These are phyloP conservation scores for Bursaphelenchus mucronatus DNA, from an alignment of 1,140 invertebrate genomes.

Conservation along the genomic window DNA sequence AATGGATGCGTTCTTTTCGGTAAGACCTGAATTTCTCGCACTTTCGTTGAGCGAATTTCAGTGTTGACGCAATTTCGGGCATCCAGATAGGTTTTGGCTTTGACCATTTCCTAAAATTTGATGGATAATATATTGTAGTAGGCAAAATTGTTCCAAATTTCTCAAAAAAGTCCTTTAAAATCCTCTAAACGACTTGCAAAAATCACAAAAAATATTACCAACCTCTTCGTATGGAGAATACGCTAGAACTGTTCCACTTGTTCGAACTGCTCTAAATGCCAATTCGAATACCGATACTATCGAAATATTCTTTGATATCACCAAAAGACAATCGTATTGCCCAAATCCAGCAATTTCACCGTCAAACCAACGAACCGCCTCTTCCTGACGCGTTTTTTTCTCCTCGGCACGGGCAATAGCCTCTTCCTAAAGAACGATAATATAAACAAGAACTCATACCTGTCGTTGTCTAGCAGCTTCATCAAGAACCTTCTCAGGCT, in stretches of 20 bases:
- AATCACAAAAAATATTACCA: too few species aligned
- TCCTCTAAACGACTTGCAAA: too few species aligned
- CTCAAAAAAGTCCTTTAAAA: too few species aligned
- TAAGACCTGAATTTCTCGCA: constrained; percentile 17
- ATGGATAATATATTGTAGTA: too few species aligned
- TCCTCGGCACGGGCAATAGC: background rate
- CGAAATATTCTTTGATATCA: background rate
- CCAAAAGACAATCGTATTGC: constrained; percentile 3
- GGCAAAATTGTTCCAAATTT: too few species aligned
- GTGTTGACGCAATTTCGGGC: constrained; percentile 1
- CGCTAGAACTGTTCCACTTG: constrained; percentile 1
- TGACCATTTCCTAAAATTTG: constrained; percentile 2
- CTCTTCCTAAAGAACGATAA: background rate
- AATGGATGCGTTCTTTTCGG: constrained; percentile 13
- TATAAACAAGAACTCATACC: background rate
- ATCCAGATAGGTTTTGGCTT: constrained; percentile 2
- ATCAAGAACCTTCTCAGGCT: background rate
- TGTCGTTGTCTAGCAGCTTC: background rate
- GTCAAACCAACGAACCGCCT: constrained; percentile 14
- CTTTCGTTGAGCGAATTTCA: background rate
- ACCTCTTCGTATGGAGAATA: constrained; percentile 16
- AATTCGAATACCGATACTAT: constrained; percentile 1
- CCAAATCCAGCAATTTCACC: constrained; percentile 1
- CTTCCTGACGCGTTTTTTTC: constrained; percentile 2
- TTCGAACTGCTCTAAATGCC: constrained; percentile 13